Evolutionary conservation across 2,113 vertebrate species (phyloP).

Genomic region (Hydrochoerus hydrochaeris): DNA sequence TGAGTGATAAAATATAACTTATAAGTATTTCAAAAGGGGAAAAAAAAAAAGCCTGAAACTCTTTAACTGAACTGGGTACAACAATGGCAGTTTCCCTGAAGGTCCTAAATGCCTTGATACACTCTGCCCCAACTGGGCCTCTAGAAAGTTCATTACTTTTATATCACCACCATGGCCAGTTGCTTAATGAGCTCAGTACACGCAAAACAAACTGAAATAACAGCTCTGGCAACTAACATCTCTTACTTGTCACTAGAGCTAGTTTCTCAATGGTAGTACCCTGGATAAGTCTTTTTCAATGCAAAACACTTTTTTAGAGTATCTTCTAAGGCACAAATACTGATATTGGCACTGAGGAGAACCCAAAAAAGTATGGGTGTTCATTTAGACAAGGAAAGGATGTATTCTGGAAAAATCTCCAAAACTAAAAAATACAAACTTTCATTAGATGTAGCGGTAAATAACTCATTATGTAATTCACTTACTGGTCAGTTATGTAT

Average conservation of each 20-base stretch:
- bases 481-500: neutral
- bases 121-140: constrained; percentile 63
- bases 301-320: constrained; percentile 58
- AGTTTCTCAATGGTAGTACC: constrained; percentile 21
- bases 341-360: constrained; percentile 26
- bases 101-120: constrained; percentile 7
- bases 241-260: constrained; percentile 59
- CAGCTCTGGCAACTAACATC: constrained; percentile 53
- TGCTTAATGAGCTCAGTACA: constrained; percentile 73
- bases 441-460: neutral
- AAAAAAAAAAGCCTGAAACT: constrained; percentile 77
- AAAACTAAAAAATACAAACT: constrained; percentile 48
- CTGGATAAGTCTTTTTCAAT: constrained; percentile 31
- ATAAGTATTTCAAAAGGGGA: constrained; percentile 56
- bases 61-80: constrained; percentile 61
- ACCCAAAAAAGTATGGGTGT: neutral
- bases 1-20: constrained; percentile 55
- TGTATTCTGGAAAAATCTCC: constrained; percentile 46
- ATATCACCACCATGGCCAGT: constrained; percentile 66
- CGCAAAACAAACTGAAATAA: constrained; percentile 74
- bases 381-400: constrained; percentile 19
- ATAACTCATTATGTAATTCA: neutral
- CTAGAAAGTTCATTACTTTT: constrained; percentile 74
- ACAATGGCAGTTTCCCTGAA: constrained; percentile 47
- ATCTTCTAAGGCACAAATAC: constrained; percentile 57